Conservation (phyloP, 2,888 invertebrate genomes). For the Lithosia quadra region DNA sequence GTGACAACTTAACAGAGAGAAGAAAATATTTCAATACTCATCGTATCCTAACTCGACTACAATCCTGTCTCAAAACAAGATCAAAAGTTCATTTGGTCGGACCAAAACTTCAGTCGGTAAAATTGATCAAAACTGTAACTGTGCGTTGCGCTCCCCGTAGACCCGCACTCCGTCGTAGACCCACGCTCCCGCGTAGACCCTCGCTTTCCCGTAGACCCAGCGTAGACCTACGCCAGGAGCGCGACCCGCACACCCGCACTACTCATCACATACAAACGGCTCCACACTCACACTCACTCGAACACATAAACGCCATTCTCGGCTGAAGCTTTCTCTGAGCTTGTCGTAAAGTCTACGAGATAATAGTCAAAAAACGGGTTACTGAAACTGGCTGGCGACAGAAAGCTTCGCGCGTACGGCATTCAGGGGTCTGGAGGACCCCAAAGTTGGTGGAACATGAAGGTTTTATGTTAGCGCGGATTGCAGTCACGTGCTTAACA, state of each 20-base stretch:
- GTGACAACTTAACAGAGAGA: conserved; percentile 76
- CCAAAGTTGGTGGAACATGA: conserved; percentile 35
- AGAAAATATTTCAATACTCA: conserved; percentile 75
- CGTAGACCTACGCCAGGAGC: conserved; percentile 29
- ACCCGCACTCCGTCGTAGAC: neutral
- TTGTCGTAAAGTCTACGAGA: conserved; percentile 49
- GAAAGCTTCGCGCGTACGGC: conserved; percentile 51
- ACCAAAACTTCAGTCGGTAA: conserved; percentile 86
- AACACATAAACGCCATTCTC: conserved; percentile 64
- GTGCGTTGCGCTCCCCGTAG: conserved; percentile 34
- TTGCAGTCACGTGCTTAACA: conserved; percentile 77
- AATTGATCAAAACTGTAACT: conserved; percentile 81
- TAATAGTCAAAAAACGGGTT: conserved; percentile 41
- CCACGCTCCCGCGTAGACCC: neutral
- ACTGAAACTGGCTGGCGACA: conserved; percentile 40
- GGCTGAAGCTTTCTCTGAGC: conserved; percentile 60
- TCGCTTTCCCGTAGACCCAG: conserved; percentile 19
- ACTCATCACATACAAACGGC: conserved; percentile 59
- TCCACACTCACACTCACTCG: conserved; percentile 64
- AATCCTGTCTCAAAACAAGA: conserved; percentile 83
- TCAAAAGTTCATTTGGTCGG: conserved; percentile 86
- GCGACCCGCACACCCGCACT: conserved; percentile 45
- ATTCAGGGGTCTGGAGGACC: conserved; percentile 38
- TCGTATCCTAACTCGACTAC: conserved; percentile 80
- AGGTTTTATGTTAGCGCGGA: conserved; percentile 36